These are phyloP conservation scores for Tyrophagus putrescentiae DNA, from an alignment of 1,140 invertebrate species.

Conservation along the genomic window DNA sequence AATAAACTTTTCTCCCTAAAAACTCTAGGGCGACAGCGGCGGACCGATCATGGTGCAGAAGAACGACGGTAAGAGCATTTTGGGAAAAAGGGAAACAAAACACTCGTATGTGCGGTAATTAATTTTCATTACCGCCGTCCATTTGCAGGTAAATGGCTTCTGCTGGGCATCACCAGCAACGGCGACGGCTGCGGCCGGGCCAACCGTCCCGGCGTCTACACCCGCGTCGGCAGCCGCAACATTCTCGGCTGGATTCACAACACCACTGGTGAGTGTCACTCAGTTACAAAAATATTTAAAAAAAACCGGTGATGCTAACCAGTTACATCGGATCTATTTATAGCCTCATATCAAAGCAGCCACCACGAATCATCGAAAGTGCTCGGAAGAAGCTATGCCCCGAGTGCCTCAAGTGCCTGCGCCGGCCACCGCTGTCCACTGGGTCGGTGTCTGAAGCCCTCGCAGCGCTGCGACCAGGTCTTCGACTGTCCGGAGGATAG, in stretches of 20 bases:
- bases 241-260: conserved; percentile 25
- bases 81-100: too few species aligned
- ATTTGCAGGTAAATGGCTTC: conserved; percentile 45
- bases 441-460: conserved; percentile 53
- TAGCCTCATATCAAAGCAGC: not conserved
- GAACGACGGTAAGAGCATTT: conserved; percentile 39
- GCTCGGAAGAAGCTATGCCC: too few species aligned
- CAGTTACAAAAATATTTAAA: not conserved
- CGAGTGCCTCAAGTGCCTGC: not conserved
- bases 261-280: conserved; percentile 4
- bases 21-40: conserved; percentile 57
- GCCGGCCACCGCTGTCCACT: conserved; percentile 52
- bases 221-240: conserved; percentile 31
- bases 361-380: not conserved
- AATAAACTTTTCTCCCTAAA: not conserved
- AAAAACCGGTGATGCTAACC: not conserved
- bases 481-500: conserved; percentile 44
- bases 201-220: conserved; percentile 51
- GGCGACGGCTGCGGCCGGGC: conserved; percentile 46
- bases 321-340: not conserved
- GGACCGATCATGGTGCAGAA: conserved; percentile 61
- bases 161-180: conserved; percentile 53
- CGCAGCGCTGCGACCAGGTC: conserved; percentile 54
- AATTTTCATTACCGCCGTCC: too few species aligned
- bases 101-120: too few species aligned